Evolutionary conservation across 2,797 vertebrate genomes (phyloP), one percentile per base, ranked within the genome.

Genomic region (Cryptoprocta ferox): DNA sequence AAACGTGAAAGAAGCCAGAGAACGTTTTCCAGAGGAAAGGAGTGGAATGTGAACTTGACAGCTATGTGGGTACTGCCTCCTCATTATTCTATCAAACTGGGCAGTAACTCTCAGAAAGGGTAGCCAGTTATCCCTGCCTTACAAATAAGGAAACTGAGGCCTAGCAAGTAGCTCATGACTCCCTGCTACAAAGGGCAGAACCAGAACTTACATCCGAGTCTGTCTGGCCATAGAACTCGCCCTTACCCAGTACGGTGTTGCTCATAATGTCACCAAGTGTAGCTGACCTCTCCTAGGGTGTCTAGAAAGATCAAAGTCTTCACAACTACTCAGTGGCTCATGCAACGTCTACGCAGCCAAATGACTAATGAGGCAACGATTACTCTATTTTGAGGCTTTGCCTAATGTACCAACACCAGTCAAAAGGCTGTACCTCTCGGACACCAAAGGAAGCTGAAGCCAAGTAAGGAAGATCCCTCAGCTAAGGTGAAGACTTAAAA

Each of bases 391-490:
- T 88, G 86, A 63, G 12, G 56, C 50, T 48, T 95, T 96, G 71
- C 94, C 73, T 87, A 97, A 92, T 21, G 35, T 39, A 59, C 5
- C 35, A 73, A 28, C 3, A 45, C 6, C 56, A 95, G 94, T 63
- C 94, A 91, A 68, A 0, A 90, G 73, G 30, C 21, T 10, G 91
- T 78, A 78, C 35, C 76, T 88, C 0, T 0, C 61, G 91, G 45
- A 94, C 85, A 97, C 24, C 80, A 82, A 89, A 18, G 50, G 14
- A 94, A 97, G 63, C 30, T 56, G 48, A 97, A 70, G 2, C 16
- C 42, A 93, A 97, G 73, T 24, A 16, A 63, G 42, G 1, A 82
- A 96, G 70, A 85, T 42, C 71, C 93, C 92, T 84, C 56, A 18
- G 6, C 19, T 28, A 15, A 91, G 16, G 9, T n/a, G 91, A 94